Conservation (phyloP, 2,888 invertebrate species). For the Tubulanus polymorphus region DNA sequence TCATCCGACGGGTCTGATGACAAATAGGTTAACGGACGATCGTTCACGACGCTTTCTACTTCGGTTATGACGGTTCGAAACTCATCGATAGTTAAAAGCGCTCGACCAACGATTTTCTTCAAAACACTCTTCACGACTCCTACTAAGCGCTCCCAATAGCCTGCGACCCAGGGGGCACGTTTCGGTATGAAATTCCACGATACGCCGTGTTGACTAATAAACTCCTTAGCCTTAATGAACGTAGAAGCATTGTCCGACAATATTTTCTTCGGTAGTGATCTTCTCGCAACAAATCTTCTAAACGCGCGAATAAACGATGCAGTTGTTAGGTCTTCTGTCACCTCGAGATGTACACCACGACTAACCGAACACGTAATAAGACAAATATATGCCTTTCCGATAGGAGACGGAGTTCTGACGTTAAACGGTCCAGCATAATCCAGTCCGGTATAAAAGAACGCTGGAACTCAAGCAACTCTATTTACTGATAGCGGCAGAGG, state of each 20-base stretch:
- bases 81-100: not conserved
- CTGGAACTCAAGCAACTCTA: too few species aligned
- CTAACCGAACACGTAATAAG: not conserved
- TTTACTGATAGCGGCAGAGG: too few species aligned
- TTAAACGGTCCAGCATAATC: too few species aligned
- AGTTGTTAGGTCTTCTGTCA: slow-evolving; percentile 1
- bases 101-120: slow-evolving; percentile 8
- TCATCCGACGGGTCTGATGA: too few species aligned
- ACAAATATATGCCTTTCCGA: not conserved
- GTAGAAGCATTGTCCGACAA: slow-evolving; percentile 9
- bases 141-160: slow-evolving; percentile 8
- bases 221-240: not conserved
- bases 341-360: slow-evolving; percentile 2
- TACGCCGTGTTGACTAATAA: not conserved
- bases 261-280: slow-evolving; percentile 2
- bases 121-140: not conserved
- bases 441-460: too few species aligned
- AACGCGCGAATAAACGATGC: slow-evolving; percentile 4
- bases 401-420: too few species aligned
- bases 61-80: slow-evolving; percentile 7
- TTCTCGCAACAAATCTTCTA: not conserved
- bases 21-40: not conserved
- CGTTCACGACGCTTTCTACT: slow-evolving; percentile 1
- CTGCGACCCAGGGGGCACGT: slow-evolving; percentile 9
- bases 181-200: slow-evolving; percentile 8